Conservation (phyloP, 2,888 invertebrate species). For the Trissolcus brochymenae region DNA sequence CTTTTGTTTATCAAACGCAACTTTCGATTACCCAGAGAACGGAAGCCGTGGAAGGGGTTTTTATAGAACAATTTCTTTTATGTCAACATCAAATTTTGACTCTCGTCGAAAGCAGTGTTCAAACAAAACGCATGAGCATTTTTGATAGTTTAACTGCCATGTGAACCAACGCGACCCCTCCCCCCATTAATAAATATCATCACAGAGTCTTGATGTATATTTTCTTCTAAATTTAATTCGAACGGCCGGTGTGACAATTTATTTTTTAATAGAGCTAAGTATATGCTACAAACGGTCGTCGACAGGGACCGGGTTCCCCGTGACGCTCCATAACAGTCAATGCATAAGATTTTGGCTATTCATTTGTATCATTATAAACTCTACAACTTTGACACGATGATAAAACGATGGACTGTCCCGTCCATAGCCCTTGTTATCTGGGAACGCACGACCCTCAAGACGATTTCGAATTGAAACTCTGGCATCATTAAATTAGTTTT, state of each 20-base stretch:
- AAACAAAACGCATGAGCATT: constrained; percentile 20
- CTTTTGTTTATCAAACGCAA: constrained; percentile 57
- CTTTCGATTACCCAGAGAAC: constrained; percentile 65
- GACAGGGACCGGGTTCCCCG: constrained; percentile 54
- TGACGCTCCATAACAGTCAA: constrained; percentile 57
- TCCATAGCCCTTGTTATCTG: constrained; percentile 68
- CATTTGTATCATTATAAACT: constrained; percentile 65
- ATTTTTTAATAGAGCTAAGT: constrained; percentile 46
- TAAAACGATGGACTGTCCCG: constrained; percentile 63
- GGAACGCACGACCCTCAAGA: constrained; percentile 48
- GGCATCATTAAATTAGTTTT: constrained; percentile 16
- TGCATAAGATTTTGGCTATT: constrained; percentile 63
- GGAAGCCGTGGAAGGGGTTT: constrained; percentile 66
- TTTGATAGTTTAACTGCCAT: constrained; percentile 53
- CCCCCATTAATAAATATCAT: constrained; percentile 64
- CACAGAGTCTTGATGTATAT: constrained; percentile 71
- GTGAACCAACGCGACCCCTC: constrained; percentile 12
- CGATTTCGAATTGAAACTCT: constrained; percentile 48
- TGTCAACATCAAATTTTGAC: constrained; percentile 7
- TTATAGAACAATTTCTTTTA: constrained; percentile 4
- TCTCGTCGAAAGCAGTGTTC: constrained; percentile 11
- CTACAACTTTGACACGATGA: constrained; percentile 61
- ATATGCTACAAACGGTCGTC: constrained; percentile 63
- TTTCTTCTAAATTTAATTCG: constrained; percentile 62
- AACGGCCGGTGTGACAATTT: constrained; percentile 64